phyloP scores from a whole-genome alignment of 2,797 vertebrate genomes.

The Hoplostethus mediterraneus region DNA sequence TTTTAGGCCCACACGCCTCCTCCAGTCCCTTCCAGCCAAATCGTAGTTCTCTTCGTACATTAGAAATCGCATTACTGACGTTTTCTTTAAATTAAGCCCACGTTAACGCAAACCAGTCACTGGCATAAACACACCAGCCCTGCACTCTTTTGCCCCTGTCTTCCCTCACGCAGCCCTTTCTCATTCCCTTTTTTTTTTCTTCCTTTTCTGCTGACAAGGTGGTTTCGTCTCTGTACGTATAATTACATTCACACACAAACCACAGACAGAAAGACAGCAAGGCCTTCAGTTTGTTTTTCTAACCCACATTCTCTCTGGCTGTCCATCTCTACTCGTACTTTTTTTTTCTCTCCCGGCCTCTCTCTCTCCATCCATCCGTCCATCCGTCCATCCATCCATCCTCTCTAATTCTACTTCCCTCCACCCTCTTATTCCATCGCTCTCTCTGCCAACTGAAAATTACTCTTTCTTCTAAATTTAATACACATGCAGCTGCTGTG shows the following conservation, averaged over 20 bases:
- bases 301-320: not conserved
- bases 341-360: not conserved
- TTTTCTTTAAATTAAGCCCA: too few relatives aligned
- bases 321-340: not conserved
- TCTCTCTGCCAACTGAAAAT: slow-evolving; percentile 5
- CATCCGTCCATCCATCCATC: not conserved
- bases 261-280: not conserved
- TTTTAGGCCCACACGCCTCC: too few relatives aligned
- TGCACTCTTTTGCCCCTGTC: not conserved
- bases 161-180: not conserved
- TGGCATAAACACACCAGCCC: not conserved
- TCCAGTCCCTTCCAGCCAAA: too few relatives aligned
- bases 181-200: slow-evolving; percentile 16
- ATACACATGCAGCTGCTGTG: slow-evolving; percentile 21
- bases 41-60: too few relatives aligned
- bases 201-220: slow-evolving; percentile 40
- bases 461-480: slow-evolving; percentile 11
- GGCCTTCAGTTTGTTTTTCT: not conserved
- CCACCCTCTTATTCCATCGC: not conserved
- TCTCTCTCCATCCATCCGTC: not conserved
- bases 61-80: too few relatives aligned
- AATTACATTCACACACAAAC: slow-evolving; percentile 16
- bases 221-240: slow-evolving; percentile 25
- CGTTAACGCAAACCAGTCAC: too few relatives aligned
- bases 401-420: slow-evolving; percentile 3